phyloP scores from a whole-genome alignment of 2,888 invertebrate species.

The Ditula angustiorana region DNA sequence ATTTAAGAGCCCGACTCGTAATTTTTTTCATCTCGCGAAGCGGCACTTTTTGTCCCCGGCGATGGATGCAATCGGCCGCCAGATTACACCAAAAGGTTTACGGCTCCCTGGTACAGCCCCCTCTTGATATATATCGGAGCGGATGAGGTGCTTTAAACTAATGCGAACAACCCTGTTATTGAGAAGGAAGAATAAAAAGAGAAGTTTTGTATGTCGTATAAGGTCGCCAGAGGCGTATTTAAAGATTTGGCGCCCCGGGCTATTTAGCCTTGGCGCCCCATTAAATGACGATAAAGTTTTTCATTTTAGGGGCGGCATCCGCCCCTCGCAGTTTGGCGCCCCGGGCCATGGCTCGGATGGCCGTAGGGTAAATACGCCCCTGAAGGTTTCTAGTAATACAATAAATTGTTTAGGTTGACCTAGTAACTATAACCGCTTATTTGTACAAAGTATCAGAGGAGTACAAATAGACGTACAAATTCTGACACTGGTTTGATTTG shows the following conservation, averaged over 20 bases:
- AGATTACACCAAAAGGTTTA: constrained; percentile 20
- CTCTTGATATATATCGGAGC: background rate
- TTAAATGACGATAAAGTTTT: too few relatives aligned
- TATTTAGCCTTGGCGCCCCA: too few relatives aligned
- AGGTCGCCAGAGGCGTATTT: too few relatives aligned
- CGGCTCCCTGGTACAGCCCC: background rate
- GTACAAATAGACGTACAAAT: background rate
- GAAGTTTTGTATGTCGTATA: background rate
- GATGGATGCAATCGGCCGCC: constrained; percentile 12
- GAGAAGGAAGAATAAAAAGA: background rate
- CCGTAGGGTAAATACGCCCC: too few relatives aligned
- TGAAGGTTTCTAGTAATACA: too few relatives aligned
- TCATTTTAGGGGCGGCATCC: too few relatives aligned
- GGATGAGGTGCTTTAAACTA: background rate
- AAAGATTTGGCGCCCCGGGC: too few relatives aligned
- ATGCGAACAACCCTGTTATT: background rate
- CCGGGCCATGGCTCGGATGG: too few relatives aligned
- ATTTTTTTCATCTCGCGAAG: constrained; percentile 24
- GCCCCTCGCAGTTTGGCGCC: too few relatives aligned
- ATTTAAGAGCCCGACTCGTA: background rate
- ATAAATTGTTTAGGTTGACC: too few relatives aligned
- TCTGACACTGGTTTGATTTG: constrained; percentile 8
- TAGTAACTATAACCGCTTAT: background rate
- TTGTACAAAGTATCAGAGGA: background rate
- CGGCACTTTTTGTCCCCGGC: constrained; percentile 11